phyloP scores from a whole-genome alignment of 2,888 invertebrate genomes.

The Leptodirus hochenwartii region DNA sequence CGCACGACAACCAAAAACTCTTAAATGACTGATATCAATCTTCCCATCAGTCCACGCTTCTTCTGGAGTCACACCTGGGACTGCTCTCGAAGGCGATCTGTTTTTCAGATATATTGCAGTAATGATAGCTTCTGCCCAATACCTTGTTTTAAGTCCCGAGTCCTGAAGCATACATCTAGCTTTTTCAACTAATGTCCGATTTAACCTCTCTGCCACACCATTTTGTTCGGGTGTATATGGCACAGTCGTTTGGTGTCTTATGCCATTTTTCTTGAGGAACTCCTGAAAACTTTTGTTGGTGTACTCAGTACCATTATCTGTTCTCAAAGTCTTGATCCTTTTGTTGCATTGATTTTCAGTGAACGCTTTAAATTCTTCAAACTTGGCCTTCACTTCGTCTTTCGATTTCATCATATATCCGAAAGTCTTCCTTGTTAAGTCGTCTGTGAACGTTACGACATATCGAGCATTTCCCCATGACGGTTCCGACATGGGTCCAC shows the following conservation, averaged over 20 bases:
- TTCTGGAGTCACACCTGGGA: slow-evolving; percentile 16
- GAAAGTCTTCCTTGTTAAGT: too few species aligned
- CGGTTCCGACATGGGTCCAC: slow-evolving; percentile 1
- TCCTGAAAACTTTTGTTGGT: background rate
- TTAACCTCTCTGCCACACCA: slow-evolving; percentile 6
- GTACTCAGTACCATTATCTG: too few species aligned
- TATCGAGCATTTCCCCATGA: background rate
- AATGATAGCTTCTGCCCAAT: slow-evolving; percentile 2
- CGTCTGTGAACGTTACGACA: background rate
- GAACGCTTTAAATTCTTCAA: slow-evolving; percentile 2
- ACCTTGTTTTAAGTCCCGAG: background rate
- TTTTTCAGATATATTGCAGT: slow-evolving; percentile 10
- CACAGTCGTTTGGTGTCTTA: slow-evolving; percentile 4
- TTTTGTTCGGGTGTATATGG: slow-evolving; percentile 4
- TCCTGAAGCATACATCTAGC: slow-evolving; percentile 7
- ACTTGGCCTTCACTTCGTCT: too few species aligned
- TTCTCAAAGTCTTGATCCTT: slow-evolving; percentile 5
- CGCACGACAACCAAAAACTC: slow-evolving; percentile 21
- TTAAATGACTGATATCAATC: slow-evolving; percentile 18
- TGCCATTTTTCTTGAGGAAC: slow-evolving; percentile 2
- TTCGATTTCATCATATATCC: too few species aligned
- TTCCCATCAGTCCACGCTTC: slow-evolving; percentile 20
- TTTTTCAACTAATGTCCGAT: slow-evolving; percentile 6
- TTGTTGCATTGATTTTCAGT: slow-evolving; percentile 4
- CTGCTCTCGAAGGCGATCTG: slow-evolving; percentile 7